Evolutionary conservation across 2,113 vertebrate species (phyloP).

Genomic region (Gavia stellata): DNA sequence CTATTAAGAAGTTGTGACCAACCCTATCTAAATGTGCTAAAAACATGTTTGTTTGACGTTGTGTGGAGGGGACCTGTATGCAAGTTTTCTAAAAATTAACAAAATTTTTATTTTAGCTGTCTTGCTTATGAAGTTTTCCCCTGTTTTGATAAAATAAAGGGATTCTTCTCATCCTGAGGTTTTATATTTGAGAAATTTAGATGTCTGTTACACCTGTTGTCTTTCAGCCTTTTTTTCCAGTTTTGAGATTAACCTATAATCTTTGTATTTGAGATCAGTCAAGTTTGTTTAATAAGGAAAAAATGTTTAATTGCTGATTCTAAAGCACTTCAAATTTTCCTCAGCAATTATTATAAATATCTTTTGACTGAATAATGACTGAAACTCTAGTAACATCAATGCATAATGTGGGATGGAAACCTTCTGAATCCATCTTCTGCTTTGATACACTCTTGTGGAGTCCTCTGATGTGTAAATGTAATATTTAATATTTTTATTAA

Average conservation of each 20-base stretch:
- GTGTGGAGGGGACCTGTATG: neutral
- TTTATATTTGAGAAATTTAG: neutral
- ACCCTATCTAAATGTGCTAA: neutral
- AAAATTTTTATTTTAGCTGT: neutral
- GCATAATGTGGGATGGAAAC: neutral
- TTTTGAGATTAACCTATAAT: neutral
- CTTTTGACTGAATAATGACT: neutral
- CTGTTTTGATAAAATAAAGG: neutral
- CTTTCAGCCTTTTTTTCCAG: neutral
- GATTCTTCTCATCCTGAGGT: neutral
- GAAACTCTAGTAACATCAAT: neutral
- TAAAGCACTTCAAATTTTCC: neutral
- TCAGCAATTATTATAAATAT: neutral
- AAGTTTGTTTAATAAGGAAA: neutral
- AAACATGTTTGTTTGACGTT: neutral
- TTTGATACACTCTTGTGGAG: neutral
- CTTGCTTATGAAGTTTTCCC: neutral
- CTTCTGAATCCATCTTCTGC: neutral
- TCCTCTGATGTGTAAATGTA: neutral
- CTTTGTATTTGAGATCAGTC: neutral
- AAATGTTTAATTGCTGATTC: neutral
- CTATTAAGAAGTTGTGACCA: slow-evolving; percentile 1
- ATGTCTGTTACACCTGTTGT: neutral
- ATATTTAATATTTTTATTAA: neutral
- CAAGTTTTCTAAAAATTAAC: neutral